These are phyloP conservation scores for Willisornis vidua DNA, from an alignment of 2,113 vertebrate species.

Conservation along the genomic window DNA sequence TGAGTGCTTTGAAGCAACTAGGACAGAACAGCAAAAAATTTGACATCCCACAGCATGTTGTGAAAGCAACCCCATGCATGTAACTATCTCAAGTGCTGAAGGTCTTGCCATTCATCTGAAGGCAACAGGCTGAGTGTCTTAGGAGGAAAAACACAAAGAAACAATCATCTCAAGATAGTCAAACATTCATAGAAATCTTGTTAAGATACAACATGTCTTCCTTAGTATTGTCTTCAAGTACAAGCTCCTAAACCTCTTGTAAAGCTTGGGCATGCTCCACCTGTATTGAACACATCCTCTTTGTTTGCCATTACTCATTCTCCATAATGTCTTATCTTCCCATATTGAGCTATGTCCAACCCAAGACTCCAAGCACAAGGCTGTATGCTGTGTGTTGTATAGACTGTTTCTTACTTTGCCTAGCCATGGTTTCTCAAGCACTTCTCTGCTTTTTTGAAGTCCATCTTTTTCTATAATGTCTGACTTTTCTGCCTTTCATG, in stretches of 20 bases:
- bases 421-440: not conserved
- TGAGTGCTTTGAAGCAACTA: not conserved
- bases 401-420: not conserved
- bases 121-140: not conserved
- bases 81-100: not conserved
- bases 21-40: not conserved
- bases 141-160: not conserved
- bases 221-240: not conserved
- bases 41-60: not conserved
- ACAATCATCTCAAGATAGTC: not conserved
- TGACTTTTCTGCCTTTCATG: not conserved
- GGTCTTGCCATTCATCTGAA: not conserved
- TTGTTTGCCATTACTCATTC: not conserved
- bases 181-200: not conserved
- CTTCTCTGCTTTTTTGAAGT: not conserved
- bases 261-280: not conserved
- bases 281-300: not conserved
- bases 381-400: not conserved
- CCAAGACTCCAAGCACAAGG: not conserved
- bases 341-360: accelerated
- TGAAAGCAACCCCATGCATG: not conserved
- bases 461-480: not conserved
- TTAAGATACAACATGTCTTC: not conserved
- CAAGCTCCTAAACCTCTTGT: not conserved
- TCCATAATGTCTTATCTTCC: not conserved